Percentiles rank a stretch among this genome's conserved stretches.
These are phyloP conservation scores for Crotalus helleri DNA, from an alignment of 2,113 vertebrate species.

Conservation along the genomic window DNA sequence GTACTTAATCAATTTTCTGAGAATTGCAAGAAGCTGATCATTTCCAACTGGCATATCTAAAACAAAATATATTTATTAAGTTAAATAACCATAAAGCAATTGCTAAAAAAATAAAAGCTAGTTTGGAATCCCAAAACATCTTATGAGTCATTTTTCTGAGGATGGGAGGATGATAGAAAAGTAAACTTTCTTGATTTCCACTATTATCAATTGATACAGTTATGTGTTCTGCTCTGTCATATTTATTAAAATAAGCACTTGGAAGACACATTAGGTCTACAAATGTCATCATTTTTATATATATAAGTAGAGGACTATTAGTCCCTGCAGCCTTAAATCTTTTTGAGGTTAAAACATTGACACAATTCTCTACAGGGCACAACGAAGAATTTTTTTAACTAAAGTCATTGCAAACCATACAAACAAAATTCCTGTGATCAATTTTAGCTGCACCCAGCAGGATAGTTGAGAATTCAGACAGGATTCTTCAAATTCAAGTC, in stretches of 20 bases:
- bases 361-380: not conserved
- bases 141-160: not conserved
- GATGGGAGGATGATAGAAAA: not conserved
- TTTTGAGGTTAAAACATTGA: not conserved
- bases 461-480: too few species aligned
- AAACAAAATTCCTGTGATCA: too few species aligned
- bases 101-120: not conserved
- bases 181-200: not conserved
- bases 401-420: too few species aligned
- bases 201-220: not conserved
- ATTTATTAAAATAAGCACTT: not conserved
- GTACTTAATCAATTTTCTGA: slow-evolving; percentile 85
- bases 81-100: not conserved
- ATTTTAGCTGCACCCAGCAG: too few species aligned
- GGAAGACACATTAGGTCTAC: too few species aligned
- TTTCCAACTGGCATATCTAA: slow-evolving; percentile 87
- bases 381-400: too few species aligned
- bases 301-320: too few species aligned
- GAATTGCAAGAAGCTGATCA: slow-evolving; percentile 79
- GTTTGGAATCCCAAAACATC: not conserved
- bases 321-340: too few species aligned
- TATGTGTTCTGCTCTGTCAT: not conserved
- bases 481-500: too few species aligned
- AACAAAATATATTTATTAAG: slow-evolving; percentile 22
- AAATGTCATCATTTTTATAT: too few species aligned